A percentile compares a stretch with the other conserved stretches of the same genome.
These are phyloP conservation scores for Caenorhabditis sulstoni DNA, from an alignment of 2,888 invertebrate genomes.

Conservation along the genomic window DNA sequence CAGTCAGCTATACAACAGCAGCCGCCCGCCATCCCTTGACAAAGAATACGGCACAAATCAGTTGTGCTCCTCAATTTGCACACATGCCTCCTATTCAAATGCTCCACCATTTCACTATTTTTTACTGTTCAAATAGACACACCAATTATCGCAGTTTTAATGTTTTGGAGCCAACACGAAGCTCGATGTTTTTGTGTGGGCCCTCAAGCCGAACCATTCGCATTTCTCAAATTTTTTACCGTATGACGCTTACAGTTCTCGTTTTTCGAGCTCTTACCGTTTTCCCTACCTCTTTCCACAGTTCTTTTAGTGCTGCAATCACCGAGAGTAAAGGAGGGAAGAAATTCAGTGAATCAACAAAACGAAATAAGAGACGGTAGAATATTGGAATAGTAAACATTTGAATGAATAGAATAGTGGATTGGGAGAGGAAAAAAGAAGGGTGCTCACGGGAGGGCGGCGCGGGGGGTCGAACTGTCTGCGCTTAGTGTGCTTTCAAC, in stretches of 20 bases:
- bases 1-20: constrained; percentile 16
- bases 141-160: constrained; percentile 37
- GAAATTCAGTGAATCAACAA: constrained; percentile 61
- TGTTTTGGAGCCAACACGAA: constrained; percentile 10
- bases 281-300: neutral
- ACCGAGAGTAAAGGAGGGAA: constrained; percentile 33
- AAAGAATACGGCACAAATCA: constrained; percentile 39
- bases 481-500: constrained; percentile 56
- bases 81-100: constrained; percentile 58
- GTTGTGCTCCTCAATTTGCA: constrained; percentile 44
- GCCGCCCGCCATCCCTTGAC: constrained; percentile 27
- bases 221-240: too few species aligned
- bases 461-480: constrained; percentile 45
- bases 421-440: constrained; percentile 43
- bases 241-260: neutral
- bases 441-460: constrained; percentile 28
- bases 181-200: neutral
- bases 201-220: too few species aligned
- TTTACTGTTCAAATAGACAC: constrained; percentile 48
- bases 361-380: constrained; percentile 61
- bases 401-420: constrained; percentile 58
- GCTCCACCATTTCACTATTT: constrained; percentile 19
- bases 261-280: neutral
- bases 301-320: constrained; percentile 36
- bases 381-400: constrained; percentile 63